phyloP scores from a whole-genome alignment of 2,113 vertebrate species.

The Carollia perspicillata region DNA sequence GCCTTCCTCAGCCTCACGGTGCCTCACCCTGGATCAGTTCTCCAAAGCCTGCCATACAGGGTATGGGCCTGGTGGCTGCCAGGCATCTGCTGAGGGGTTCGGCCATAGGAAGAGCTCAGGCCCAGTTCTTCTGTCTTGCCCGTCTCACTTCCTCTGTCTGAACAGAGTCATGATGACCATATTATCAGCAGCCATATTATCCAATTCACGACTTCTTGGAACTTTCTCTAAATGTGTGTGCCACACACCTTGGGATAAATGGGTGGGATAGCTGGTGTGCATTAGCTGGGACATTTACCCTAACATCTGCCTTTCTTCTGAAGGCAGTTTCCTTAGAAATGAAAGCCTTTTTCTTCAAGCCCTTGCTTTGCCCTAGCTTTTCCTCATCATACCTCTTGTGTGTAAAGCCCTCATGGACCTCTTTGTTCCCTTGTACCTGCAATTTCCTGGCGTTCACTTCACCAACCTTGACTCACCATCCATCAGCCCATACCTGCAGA shows the following conservation, averaged over 20 bases:
- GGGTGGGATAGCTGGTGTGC: accelerated
- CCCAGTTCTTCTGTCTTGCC: background rate
- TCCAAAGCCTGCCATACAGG: background rate
- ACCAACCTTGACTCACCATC: accelerated
- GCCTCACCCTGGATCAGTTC: background rate
- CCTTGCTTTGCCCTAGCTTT: background rate
- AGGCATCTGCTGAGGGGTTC: background rate
- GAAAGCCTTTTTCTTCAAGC: background rate
- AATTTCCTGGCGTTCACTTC: background rate
- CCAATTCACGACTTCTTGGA: background rate
- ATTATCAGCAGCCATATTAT: background rate
- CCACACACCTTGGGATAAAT: accelerated
- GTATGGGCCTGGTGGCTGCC: background rate
- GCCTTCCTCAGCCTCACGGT: background rate
- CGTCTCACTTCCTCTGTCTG: background rate
- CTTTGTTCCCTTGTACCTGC: background rate
- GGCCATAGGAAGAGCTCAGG: background rate
- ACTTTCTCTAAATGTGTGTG: background rate
- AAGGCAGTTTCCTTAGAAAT: background rate
- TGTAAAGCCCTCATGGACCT: background rate
- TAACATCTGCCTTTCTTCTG: background rate
- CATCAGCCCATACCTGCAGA: slow-evolving; percentile 54
- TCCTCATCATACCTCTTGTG: no score
- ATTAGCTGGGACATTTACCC: background rate
- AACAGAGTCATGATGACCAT: background rate